phyloP scores from a whole-genome alignment of 2,113 vertebrate species.

The Addax nasomaculatus region DNA sequence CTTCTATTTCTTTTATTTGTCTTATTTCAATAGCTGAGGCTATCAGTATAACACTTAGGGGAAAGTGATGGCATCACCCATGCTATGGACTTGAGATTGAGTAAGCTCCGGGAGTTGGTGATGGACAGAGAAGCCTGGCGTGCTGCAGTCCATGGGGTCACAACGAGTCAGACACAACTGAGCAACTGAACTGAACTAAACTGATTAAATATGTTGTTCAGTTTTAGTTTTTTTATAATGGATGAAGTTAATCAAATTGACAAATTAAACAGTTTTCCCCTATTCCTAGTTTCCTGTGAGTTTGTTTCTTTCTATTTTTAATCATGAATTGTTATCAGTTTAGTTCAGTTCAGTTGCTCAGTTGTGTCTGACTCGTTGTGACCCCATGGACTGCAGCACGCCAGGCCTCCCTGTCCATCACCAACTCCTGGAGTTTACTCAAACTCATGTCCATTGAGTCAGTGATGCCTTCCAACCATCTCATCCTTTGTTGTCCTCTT shows the following conservation, averaged over 20 bases:
- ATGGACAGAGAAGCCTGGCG: neutral
- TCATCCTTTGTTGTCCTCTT: neutral
- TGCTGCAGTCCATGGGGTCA: neutral
- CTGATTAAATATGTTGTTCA: neutral
- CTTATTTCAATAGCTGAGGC: neutral
- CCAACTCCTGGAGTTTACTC: neutral
- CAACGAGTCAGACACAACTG: rapidly evolving
- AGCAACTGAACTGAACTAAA: neutral
- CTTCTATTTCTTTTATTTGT: neutral
- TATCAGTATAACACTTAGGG: neutral
- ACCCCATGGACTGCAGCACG: neutral
- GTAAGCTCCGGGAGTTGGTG: neutral
- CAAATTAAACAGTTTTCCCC: neutral
- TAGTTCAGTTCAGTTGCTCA: neutral
- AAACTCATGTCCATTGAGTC: neutral
- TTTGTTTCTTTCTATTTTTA: neutral
- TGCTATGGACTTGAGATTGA: neutral
- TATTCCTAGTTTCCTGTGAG: neutral
- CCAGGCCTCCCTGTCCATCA: neutral
- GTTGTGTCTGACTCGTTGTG: no score
- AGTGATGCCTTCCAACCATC: neutral
- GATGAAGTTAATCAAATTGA: neutral
- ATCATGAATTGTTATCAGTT: neutral
- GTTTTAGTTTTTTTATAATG: neutral
- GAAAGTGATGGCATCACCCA: neutral